Base-by-base conservation (phyloP, 2,888 invertebrate genomes). In the Parnassius glacialis region DNA sequence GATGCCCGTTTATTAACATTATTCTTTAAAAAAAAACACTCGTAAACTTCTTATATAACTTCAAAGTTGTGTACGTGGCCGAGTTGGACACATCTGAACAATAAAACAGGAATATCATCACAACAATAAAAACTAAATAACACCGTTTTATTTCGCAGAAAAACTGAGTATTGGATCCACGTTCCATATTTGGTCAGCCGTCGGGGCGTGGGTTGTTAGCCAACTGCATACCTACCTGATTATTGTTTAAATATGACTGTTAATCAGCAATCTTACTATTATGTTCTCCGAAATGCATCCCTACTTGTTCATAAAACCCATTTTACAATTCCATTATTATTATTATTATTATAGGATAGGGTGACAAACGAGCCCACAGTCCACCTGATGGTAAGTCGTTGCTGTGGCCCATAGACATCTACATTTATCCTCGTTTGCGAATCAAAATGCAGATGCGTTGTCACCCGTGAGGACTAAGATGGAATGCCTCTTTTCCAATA, bases 201-300 rank as follows among this genome's bases (percentile, higher is more conserved):
- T 45, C 47, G 43, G 52, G 48, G 52, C 63, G 63, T 63, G 59
- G 63, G 63, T 13, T 9, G 54, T 13, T 25, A 57, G 42, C 47
- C 16, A 20, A 52, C 48, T 50, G 50, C 55, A 55, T 63, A 45
- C 54, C 51, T 44, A 52, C 57, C 42, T 25, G 52, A 51, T 47
- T 48, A 16, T 20, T 25, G 42, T 43, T 57, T 48, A 58, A 57
- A 54, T 43, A 34, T 50, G 44, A 43, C 52, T 53, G 55, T 50
- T 61, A 55, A 61, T 55, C 53, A 25, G 52, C 34, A 9, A 52
- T 59, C 57, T 57, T 13, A 48, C 41, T 47, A 59, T 59, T 59
- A 55, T 59, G 48, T 62, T 63, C 63, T 59, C 48, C 48, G 56
- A 59, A 63, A 47, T 59, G 63, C 63, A 59, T 56, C 20, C 45